A percentile compares a stretch with the other conserved stretches of the same genome.
Conservation (phyloP, 2,888 invertebrate species). For the Timema podura region DNA sequence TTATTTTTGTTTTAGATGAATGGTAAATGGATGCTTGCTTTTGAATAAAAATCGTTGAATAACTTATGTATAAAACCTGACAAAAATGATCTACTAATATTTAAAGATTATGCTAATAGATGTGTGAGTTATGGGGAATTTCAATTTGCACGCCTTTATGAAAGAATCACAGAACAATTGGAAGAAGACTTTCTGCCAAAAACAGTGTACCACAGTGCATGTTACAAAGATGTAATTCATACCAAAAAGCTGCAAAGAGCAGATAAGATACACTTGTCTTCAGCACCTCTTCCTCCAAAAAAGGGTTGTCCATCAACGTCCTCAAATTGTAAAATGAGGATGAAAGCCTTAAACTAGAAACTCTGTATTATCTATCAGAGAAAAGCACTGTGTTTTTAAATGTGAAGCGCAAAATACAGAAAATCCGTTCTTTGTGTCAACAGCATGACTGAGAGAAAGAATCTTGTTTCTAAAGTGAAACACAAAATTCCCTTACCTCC, state of each 20-base stretch:
- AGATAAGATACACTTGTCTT: too few relatives aligned
- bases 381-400: neutral
- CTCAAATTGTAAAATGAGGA: too few relatives aligned
- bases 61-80: too few relatives aligned
- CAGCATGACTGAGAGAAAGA: neutral
- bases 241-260: neutral
- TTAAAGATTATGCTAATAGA: too few relatives aligned
- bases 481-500: neutral
- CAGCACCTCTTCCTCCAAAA: too few relatives aligned
- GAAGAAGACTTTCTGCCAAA: neutral
- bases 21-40: too few relatives aligned
- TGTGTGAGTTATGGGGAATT: neutral
- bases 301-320: too few relatives aligned
- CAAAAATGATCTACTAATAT: too few relatives aligned
- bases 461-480: neutral
- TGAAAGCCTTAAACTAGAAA: too few relatives aligned
- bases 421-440: neutral
- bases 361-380: neutral
- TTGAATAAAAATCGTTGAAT: too few relatives aligned
- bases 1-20: too few relatives aligned
- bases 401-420: neutral
- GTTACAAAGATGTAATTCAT: neutral
- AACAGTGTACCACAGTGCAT: neutral
- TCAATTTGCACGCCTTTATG: neutral
- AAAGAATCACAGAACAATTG: neutral